A percentile compares a stretch with the other conserved stretches of the same genome.
Conservation (phyloP, 1,140 invertebrate species). For the Trypoxylus dichotomus region DNA sequence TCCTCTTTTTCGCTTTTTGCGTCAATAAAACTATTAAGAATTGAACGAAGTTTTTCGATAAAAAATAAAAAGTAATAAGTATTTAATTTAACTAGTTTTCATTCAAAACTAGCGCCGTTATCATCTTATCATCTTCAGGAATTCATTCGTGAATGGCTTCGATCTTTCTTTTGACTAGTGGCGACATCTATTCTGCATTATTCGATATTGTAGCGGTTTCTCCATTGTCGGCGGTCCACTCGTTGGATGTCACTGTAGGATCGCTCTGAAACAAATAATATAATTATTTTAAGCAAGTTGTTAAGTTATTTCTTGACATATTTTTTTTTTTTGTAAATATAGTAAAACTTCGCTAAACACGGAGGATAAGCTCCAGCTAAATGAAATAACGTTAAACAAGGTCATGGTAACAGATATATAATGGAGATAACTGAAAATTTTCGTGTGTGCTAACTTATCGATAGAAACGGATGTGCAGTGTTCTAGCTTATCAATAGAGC, state of each 20-base stretch:
- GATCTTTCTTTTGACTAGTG: background rate
- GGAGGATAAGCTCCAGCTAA: no score
- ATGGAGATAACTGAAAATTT: no score
- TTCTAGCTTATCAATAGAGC: no score
- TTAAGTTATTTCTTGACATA: no score
- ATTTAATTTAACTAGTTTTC: slow-evolving; percentile 4
- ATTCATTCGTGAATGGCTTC: background rate
- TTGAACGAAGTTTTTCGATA: background rate
- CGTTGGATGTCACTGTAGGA: slow-evolving; percentile 51
- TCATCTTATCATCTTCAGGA: background rate
- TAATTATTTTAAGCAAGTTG: background rate
- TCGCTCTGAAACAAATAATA: slow-evolving; percentile 46
- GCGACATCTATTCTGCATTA: slow-evolving; percentile 1
- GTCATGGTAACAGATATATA: no score
- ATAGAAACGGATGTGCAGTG: no score
- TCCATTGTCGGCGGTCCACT: slow-evolving; percentile 45
- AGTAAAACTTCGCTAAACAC: no score
- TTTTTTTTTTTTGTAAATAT: no score
- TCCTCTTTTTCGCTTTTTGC: background rate
- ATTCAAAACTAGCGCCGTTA: background rate
- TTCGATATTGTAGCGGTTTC: slow-evolving; percentile 30
- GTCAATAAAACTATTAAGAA: background rate
- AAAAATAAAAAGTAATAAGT: background rate
- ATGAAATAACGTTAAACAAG: no score
- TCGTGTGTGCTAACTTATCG: no score